phyloP scores from a whole-genome alignment of 30 jellyfish, hydroid and myxozoan genomes.

The Aurelia aurita complex sp. Pacific region DNA sequence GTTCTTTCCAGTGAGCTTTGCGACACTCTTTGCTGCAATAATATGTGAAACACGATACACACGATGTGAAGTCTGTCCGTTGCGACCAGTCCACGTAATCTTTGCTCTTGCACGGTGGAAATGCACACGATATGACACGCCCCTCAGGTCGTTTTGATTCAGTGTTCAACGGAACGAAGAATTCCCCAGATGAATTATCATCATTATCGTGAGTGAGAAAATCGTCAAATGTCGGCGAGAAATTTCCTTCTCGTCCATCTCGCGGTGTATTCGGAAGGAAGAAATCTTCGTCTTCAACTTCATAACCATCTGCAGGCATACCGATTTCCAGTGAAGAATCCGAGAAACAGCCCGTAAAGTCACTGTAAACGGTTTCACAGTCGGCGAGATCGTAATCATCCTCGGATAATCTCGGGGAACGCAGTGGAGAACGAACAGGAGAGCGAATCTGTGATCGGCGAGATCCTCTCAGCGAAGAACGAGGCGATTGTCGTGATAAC shows the following conservation, averaged over 20 bases:
- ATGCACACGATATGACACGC: conserved; percentile 67
- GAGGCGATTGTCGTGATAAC: conserved; percentile 4
- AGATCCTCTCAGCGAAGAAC: conserved; percentile 30
- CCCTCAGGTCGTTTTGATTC: conserved; percentile 47
- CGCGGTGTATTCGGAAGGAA: conserved; percentile 39
- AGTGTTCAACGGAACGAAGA: conserved; percentile 55
- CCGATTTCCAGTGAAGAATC: conserved; percentile 69
- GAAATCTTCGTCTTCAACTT: conserved; percentile 67
- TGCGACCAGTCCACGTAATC: conserved; percentile 73
- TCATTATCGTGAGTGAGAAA: conserved; percentile 66
- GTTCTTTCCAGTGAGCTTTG: conserved; percentile 91
- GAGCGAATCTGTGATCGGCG: conserved; percentile 40
- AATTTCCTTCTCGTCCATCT: conserved; percentile 21
- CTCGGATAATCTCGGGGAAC: conserved; percentile 65
- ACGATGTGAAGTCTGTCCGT: conserved; percentile 77
- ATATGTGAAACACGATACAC: conserved; percentile 96
- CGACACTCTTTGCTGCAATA: conserved; percentile 95
- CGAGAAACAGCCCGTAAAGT: conserved; percentile 53
- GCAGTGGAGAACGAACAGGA: conserved; percentile 59
- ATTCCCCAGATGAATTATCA: conserved; percentile 67
- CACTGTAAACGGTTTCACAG: conserved; percentile 62
- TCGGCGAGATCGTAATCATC: conserved; percentile 61
- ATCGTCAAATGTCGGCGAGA: conserved; percentile 74
- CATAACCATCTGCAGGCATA: conserved; percentile 48
- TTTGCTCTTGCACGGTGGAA: conserved; percentile 76